Evolutionary conservation across 2,797 vertebrate species (phyloP).

Genomic region (Clarias pachynema): DNA sequence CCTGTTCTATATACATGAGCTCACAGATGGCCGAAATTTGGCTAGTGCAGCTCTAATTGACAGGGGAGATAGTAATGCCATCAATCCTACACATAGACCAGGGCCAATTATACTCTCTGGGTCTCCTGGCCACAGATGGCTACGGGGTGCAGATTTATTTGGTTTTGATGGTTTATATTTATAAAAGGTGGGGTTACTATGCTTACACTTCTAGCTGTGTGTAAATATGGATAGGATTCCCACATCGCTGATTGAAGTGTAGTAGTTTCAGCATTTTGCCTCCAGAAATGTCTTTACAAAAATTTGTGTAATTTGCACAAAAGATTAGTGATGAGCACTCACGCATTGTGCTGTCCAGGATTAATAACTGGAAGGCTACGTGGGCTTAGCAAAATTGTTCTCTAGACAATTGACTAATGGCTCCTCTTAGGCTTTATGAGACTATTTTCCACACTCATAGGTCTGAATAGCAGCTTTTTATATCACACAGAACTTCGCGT

Average conservation of each 20-base stretch:
- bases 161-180: neutral
- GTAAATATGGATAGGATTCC: neutral
- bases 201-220: neutral
- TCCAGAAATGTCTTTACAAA: neutral
- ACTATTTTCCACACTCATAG: slow-evolving; percentile 66
- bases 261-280: neutral
- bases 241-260: neutral
- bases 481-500: neutral
- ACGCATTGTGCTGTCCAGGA: neutral
- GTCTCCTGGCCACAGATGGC: slow-evolving; percentile 22
- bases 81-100: slow-evolving; percentile 30
- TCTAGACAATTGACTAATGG: slow-evolving; percentile 71
- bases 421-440: slow-evolving; percentile 65
- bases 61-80: slow-evolving; percentile 30
- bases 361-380: slow-evolving; percentile 21
- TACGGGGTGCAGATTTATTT: neutral
- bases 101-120: slow-evolving; percentile 18
- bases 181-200: neutral
- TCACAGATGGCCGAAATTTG: slow-evolving; percentile 23
- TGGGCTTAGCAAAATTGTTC: slow-evolving; percentile 58
- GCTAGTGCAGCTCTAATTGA: slow-evolving; percentile 25
- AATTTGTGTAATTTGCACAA: neutral
- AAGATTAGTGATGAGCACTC: slow-evolving; percentile 7
- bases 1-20: slow-evolving; percentile 18
- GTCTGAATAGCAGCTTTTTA: slow-evolving; percentile 67